Base-by-base conservation (phyloP, 2,888 invertebrate genomes). In the Ennomos erosarius region DNA sequence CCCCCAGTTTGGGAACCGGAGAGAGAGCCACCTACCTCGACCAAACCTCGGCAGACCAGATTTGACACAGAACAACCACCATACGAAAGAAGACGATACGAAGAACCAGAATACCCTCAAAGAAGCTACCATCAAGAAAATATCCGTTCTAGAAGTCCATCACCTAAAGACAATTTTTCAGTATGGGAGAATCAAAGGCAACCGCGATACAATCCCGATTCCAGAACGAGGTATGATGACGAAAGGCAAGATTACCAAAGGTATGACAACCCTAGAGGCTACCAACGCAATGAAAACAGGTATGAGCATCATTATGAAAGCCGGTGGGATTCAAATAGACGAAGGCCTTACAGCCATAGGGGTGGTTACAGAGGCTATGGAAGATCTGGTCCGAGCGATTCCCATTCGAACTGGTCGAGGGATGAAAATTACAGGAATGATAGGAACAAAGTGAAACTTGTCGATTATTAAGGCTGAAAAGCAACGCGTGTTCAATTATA, bases 371-470 rank as follows among this genome's bases (percentile, higher is more conserved):
- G 79, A 42, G 81, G 79, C 0, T 73, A 76, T 12, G 73, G 71
- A 9, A 73, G 69, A 11, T 67, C 64, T 0, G 61, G 59, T 8
- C 64, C 74, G 1, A 72, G 55, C 5, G 69, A 68, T 1, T 65
- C 66, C 2, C 65, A 72, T 8, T 65, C 65, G 8, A 61, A 56
- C 10, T 71, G 64, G 63, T 55, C 60, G 1, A 55, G 47, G 36
- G 64, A 69, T 34, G 43, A 69, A 36, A 52, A 64, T 40, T 50
- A 65, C 26, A 56, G 58, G 38, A 45, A 62, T 44, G 64, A 62
- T 26, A 84, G 71, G 67, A 84, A 68, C 55, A 88, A 84, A 79
- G 81, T 90, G 6, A 90, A 90, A 75, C 79, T 91, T 57, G 90
- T 91, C 37, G 90, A 91, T 76, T 91, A 91, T 71, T 90, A 38